phyloP scores from a whole-genome alignment of 2,113 vertebrate genomes.

The Otolemur garnettii region DNA sequence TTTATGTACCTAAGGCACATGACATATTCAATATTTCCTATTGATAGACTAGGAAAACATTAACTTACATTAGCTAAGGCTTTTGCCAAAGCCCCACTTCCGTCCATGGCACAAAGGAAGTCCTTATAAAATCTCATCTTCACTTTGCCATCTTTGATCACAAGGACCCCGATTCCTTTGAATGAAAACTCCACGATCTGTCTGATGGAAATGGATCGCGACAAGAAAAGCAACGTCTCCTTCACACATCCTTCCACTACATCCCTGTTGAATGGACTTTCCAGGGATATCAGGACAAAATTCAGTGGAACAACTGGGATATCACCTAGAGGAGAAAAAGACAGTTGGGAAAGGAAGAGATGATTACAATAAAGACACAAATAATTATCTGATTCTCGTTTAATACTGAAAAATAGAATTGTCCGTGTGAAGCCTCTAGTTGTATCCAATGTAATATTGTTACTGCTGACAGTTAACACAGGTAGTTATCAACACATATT shows the following conservation, averaged over 20 bases:
- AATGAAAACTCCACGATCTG: conserved; percentile 86
- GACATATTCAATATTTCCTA: not conserved
- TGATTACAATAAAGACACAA: conserved; percentile 46
- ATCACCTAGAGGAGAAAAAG: conserved; percentile 83
- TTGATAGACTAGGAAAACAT: conserved; percentile 11
- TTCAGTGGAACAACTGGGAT: conserved; percentile 90
- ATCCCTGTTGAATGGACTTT: conserved; percentile 85
- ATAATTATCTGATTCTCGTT: conserved; percentile 25
- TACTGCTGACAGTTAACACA: conserved; percentile 3
- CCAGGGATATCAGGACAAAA: conserved; percentile 87
- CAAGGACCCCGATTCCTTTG: conserved; percentile 88
- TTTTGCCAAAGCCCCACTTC: conserved; percentile 82
- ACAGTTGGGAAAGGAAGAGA: not conserved
- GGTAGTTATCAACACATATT: not conserved
- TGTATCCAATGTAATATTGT: conserved; percentile 3
- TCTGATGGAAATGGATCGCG: conserved; percentile 84
- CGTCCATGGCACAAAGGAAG: conserved; percentile 88
- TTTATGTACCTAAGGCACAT: not conserved
- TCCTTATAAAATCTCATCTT: conserved; percentile 91
- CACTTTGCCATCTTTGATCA: conserved; percentile 87
- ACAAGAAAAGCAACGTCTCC: conserved; percentile 88
- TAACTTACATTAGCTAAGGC: conserved; percentile 87
- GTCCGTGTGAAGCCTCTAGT: not conserved
- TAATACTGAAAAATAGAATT: conserved; percentile 43
- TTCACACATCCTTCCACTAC: conserved; percentile 88